Evolutionary conservation across 1,140 invertebrate species (phyloP).

Genomic region (Eriosoma lanigerum): DNA sequence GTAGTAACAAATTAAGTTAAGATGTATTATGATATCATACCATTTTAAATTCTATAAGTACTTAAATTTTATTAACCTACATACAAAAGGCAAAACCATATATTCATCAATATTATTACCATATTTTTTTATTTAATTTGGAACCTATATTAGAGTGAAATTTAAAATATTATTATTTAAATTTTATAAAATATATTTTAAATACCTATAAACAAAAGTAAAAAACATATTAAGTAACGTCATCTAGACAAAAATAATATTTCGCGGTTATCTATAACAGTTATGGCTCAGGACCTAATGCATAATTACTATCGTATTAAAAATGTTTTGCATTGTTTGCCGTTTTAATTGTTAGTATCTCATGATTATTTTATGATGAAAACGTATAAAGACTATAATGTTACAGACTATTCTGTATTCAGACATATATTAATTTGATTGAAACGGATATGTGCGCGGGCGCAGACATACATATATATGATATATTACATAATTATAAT

Average conservation of each 20-base stretch:
- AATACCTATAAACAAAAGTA: too few species aligned
- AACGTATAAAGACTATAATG: not conserved
- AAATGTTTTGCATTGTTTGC: slow-evolving; percentile 4
- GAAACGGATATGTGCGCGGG: not conserved
- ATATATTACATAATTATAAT: too few species aligned
- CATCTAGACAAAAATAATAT: not conserved
- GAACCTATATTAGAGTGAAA: too few species aligned
- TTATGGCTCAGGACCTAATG: not conserved
- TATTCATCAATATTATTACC: too few species aligned
- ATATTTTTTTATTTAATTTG: too few species aligned
- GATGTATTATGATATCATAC: too few species aligned
- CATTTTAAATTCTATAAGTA: too few species aligned
- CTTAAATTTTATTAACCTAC: not conserved
- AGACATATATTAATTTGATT: not conserved
- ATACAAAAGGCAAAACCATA: too few species aligned
- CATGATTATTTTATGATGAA: not conserved
- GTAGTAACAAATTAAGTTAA: too few species aligned
- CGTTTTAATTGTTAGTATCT: slow-evolving; percentile 9
- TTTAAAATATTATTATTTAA: too few species aligned
- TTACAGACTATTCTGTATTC: not conserved
- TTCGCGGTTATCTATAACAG: not conserved
- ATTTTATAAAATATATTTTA: too few species aligned
- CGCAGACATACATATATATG: not conserved
- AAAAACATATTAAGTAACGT: too few species aligned
- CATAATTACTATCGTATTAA: not conserved